Base-by-base conservation (phyloP, 2,797 vertebrate genomes). In the Adelosebastes latens region DNA sequence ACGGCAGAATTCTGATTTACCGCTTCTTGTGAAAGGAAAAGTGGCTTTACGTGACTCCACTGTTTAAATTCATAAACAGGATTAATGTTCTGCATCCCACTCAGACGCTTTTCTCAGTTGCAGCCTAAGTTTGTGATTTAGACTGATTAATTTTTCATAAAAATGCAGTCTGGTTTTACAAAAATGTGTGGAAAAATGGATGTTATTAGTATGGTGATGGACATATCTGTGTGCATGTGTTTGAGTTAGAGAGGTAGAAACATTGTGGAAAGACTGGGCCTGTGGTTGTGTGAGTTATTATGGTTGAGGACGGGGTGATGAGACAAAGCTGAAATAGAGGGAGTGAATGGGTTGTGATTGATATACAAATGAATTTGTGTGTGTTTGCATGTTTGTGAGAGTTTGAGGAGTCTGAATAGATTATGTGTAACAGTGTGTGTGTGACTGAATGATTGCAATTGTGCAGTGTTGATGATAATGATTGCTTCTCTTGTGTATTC, bases 261-360 rank as follows among this genome's bases (percentile, higher is more conserved):
- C 16, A 20, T 22, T 14, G 12, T 10, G 13, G 0, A 67, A 46
- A 39, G 27, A 12, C 7, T 5, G 7, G 6, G 11, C 4, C 20
- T 74, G 32, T 62, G 10, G 8, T n/a, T 24, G 25, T 55, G 14
- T 16, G 18, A 20, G 39, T 42, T 11, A 12, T 55, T 22, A 55
- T 46, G 42, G 42, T 10, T 20, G 2, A 49, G 42, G 32, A 66
- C 31, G 24, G 1, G 10, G 7, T 39, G 42, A 52, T 5, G 27
- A 34, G 31, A 42, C 52, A 64, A 70, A 29, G 12, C 7, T 8
- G 4, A 29, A 65, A 52, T 11, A 22, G n/a, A 25, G 13, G 2
- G 13, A 66, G n/a, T 69, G 68, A 80, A 74, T 80, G 29, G 22
- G 8, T 49, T 64, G 39, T 65, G 72, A 80, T 70, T 76, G 61